Base-by-base conservation (phyloP, 1,140 invertebrate species). In the Drosophila burlai region DNA sequence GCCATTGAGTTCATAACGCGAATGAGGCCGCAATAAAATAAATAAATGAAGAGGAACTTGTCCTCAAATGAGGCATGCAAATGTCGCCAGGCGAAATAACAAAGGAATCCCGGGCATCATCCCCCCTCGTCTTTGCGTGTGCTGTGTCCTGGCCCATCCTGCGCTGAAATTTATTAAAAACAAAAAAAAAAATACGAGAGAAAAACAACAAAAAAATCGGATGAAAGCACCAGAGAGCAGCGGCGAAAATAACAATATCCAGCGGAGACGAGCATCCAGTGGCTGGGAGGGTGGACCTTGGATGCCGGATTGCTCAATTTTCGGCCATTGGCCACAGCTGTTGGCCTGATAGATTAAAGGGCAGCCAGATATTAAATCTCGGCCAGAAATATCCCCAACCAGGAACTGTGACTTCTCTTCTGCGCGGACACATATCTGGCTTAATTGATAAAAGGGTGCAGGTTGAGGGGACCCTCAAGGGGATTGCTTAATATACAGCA, bases 21-120 rank as follows among this genome's bases (percentile, higher is more conserved):
- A 92, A 92, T 92, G 91, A 92, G 91, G 91, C 86, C 90, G 91
- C 91, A 92, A 91, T 92, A 92, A 92, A 92, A 92, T 92, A 92
- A 92, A 92, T 92, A 92, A 92, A 91, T 91, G 83, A 91, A 91
- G 84, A 91, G 89, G 76, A 91, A 87, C 78, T 87, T 87, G 78
- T 84, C 58, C 75, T 91, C 86, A 90, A 90, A 90, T 90, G 85
- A 90, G 85, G 71, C 85, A 90, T 89, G 84, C 84, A 89, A 89
- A 89, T 89, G 81, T 77, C 73, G 73, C 73, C 55, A 60, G 54
- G 61, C 50, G 40, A 80, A 73, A 73, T 45, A 73, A 73, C 71
- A 73, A 73, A 59, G 63, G 61, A 46, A 26, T 40, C 54, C 54
- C 11, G 9, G 43, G 42, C 16, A 18, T 21, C 11, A 13, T 46